Evolutionary conservation across 2,797 vertebrate genomes (phyloP).

Genomic region (Galaxias olidus): DNA sequence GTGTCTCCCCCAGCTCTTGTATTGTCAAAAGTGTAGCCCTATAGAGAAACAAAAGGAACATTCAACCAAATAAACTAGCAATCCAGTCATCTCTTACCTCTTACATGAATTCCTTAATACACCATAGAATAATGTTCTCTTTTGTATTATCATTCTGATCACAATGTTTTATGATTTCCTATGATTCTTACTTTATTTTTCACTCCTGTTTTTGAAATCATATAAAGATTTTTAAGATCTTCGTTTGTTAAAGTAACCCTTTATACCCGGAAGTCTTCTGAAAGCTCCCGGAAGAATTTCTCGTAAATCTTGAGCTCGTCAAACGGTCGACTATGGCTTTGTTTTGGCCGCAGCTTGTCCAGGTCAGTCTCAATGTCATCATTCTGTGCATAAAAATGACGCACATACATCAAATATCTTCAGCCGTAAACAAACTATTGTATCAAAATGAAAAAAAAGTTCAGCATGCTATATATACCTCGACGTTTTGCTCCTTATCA

Average conservation of each 20-base stretch:
- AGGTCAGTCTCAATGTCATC: constrained; percentile 98
- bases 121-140: too few species aligned
- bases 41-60: constrained; percentile 37
- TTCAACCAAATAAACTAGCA: too few species aligned
- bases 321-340: constrained; percentile 76
- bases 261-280: constrained; percentile 90
- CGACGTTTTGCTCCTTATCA: constrained; percentile 78
- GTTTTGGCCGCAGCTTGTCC: constrained; percentile 87
- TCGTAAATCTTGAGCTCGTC: constrained; percentile 93
- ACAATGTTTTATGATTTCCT: too few species aligned
- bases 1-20: constrained; percentile 74
- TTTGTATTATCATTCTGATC: too few species aligned
- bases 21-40: constrained; percentile 84
- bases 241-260: too few species aligned
- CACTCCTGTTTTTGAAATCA: too few species aligned
- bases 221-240: too few species aligned
- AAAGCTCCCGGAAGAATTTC: constrained; percentile 90
- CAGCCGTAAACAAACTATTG: neutral
- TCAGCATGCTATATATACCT: constrained; percentile 69
- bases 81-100: too few species aligned
- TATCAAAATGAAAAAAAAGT: constrained; percentile 17
- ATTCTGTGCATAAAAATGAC: constrained; percentile 74
- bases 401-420: constrained; percentile 2
- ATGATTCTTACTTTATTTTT: too few species aligned
- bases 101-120: too few species aligned